These are phyloP conservation scores for Caprella mutica DNA, from an alignment of 2,888 invertebrate species.

Conservation along the genomic window DNA sequence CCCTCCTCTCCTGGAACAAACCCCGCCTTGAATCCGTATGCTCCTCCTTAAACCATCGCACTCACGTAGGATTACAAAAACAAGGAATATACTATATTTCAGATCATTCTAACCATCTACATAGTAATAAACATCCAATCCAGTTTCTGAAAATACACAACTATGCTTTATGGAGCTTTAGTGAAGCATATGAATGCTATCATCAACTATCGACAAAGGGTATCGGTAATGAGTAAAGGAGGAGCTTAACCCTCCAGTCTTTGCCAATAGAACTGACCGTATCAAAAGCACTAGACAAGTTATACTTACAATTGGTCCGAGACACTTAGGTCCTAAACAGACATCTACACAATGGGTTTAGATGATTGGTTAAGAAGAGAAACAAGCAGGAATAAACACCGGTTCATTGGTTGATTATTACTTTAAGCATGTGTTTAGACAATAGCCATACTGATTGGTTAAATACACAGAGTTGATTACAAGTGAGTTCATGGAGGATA, in stretches of 20 bases:
- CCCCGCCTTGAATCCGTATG: too few relatives aligned
- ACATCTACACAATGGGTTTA: slow-evolving; percentile 4
- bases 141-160: too few relatives aligned
- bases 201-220: not conserved
- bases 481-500: too few relatives aligned
- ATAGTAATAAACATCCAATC: too few relatives aligned
- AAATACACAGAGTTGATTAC: too few relatives aligned
- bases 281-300: slow-evolving; percentile 1
- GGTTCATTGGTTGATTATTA: slow-evolving; percentile 8
- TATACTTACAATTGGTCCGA: not conserved
- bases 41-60: too few relatives aligned
- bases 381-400: not conserved
- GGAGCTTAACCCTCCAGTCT: not conserved
- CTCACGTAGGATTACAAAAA: too few relatives aligned
- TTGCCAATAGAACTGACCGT: slow-evolving; percentile 5
- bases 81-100: too few relatives aligned
- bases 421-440: too few relatives aligned
- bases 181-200: not conserved
- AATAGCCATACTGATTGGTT: too few relatives aligned
- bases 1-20: too few relatives aligned
- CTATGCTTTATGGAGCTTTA: not conserved
- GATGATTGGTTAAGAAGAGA: not conserved
- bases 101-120: too few relatives aligned
- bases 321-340: not conserved
- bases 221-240: not conserved